Percentiles rank a stretch among this genome's conserved stretches.
Conservation (phyloP, 2,113 vertebrate genomes). For the Dasyprocta punctata region DNA sequence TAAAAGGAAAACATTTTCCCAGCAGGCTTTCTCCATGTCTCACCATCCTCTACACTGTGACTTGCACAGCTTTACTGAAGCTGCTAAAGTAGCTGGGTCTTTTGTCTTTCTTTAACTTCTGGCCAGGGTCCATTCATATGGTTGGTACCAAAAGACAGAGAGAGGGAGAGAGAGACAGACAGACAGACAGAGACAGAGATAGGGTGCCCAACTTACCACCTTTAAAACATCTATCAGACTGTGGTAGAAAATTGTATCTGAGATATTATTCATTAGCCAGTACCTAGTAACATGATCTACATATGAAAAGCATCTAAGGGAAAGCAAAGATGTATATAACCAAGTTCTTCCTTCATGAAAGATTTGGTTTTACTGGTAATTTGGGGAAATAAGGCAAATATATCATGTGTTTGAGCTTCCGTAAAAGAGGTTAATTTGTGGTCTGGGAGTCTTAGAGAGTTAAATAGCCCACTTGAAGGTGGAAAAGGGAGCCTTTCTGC, state of each 20-base stretch:
- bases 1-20: neutral
- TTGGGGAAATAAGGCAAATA: neutral
- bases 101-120: constrained; percentile 30
- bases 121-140: neutral
- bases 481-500: neutral
- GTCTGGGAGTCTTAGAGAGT: neutral
- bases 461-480: neutral
- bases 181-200: neutral
- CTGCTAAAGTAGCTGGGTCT: neutral
- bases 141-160: neutral
- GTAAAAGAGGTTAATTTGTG: neutral
- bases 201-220: neutral
- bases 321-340: neutral
- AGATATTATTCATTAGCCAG: neutral
- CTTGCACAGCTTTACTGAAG: neutral
- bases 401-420: neutral
- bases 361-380: neutral
- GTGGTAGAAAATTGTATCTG: neutral
- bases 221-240: neutral
- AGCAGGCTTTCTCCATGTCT: neutral
- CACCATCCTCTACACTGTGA: neutral
- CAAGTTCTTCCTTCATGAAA: neutral
- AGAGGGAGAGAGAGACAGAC: neutral
- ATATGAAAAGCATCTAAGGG: neutral
- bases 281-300: neutral